Evolutionary conservation across 2,888 invertebrate genomes (phyloP).

Genomic region (Drosophila imparisetae): DNA sequence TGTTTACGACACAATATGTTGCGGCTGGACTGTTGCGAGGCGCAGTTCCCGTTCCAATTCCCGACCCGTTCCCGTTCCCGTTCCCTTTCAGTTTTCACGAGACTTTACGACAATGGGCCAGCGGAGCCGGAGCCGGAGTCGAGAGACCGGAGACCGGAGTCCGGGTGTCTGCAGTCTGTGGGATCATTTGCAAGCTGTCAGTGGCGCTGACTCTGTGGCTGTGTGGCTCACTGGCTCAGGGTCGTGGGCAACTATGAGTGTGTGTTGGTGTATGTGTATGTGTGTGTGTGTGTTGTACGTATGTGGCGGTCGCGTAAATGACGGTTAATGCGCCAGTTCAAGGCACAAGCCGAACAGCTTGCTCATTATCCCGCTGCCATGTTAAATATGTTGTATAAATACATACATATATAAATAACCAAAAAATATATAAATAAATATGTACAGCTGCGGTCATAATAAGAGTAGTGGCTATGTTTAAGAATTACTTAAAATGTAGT

Average conservation of each 20-base stretch:
- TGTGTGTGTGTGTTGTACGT: slow-evolving; percentile 8
- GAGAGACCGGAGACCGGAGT: background rate
- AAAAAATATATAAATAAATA: background rate
- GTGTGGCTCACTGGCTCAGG: slow-evolving; percentile 9
- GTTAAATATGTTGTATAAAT: slow-evolving; percentile 7
- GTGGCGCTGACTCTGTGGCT: slow-evolving; percentile 27
- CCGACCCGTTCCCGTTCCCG: background rate
- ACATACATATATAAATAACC: slow-evolving; percentile 1
- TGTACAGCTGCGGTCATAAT: background rate
- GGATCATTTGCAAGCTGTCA: slow-evolving; percentile 77
- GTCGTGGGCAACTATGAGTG: background rate
- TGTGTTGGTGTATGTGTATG: slow-evolving; percentile 18
- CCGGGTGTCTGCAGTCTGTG: slow-evolving; percentile 38
- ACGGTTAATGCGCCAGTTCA: slow-evolving; percentile 67
- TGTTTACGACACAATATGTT: slow-evolving; percentile 80
- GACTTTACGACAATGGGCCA: slow-evolving; percentile 70
- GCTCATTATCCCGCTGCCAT: slow-evolving; percentile 47
- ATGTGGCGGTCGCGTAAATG: slow-evolving; percentile 61
- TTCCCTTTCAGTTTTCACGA: slow-evolving; percentile 15
- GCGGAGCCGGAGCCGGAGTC: background rate
- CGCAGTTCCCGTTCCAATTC: background rate
- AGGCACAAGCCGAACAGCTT: slow-evolving; percentile 26
- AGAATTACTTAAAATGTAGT: background rate
- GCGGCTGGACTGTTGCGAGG: slow-evolving; percentile 54
- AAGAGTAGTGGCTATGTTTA: background rate